Base-by-base conservation (phyloP, 2,888 invertebrate species). In the Athrips mouffetella region DNA sequence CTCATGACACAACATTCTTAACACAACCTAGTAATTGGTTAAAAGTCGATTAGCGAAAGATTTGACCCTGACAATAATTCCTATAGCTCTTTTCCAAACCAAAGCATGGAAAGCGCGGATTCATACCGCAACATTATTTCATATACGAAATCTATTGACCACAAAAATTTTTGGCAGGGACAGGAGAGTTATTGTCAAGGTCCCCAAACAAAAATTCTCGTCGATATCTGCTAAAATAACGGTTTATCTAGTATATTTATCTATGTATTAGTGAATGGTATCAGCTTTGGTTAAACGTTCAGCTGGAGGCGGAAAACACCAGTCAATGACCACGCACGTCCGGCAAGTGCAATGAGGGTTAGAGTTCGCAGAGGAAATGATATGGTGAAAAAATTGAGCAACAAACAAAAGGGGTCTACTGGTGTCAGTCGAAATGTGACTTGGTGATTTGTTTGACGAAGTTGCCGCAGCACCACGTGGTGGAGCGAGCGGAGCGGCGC, bases 401-500 rank as follows among this genome's bases (percentile, higher is more conserved):
- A 41, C 49, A 45, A 54, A 51, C 20, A 49, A 30, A 57, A 31
- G 45, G 23, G 31, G 40, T 60, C 77, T 76, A 79, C 69, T 74
- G 70, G 62, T 78, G 80, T 85, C 89, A 93, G 82, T 93, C 93
- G 83, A 92, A 90, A 73, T 94, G 93, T 47, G 93, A 92, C 81
- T 93, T 93, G 64, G 92, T 91, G 84, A 94, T 91, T 63, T 94
- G 93, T 79, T 92, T 92, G 75, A 94, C 93, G 83, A 94, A 93
- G 61, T 92, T 91, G 73, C 94, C 94, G 79, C 94, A 94, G 80
- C 94, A 94, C 94, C 94, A 94, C 21, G 92, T 92, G 58, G 92
- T 91, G 52, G 92, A 91, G 61, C 92, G 89, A 33, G 90, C 89
- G 48, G 90, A 90, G 65, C 84, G 84, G 21, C 63, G 73, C 50